Base-by-base conservation (phyloP, 2,797 vertebrate species). In the Leuciscus waleckii region DNA sequence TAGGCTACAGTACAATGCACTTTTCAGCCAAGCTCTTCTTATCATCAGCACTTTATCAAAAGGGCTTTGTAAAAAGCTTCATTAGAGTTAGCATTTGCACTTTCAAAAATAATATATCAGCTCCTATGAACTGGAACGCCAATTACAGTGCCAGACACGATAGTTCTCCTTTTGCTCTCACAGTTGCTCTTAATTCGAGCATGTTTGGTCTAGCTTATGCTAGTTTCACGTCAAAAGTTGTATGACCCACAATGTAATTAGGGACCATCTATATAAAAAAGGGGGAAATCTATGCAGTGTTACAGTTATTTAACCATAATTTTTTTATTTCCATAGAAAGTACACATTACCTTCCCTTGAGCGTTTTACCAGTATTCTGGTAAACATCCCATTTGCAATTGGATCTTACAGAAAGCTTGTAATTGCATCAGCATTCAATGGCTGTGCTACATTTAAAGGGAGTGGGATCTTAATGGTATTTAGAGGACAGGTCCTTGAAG, bases 311-410 rank as follows among this genome's bases (percentile, higher is more conserved):
- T 26, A 35, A 8, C 7, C 35, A 17, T 46, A 46, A 4, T 14
- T 4, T 14, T 4, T 46, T 46, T 46, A 46, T 46, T 46, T 46
- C 13, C 43, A 14, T 46, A 14, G 13, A 14, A 82, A 58, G 29
- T 19, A 37, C 37, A 32, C 37, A 32, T 8, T 69, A 89, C 87
- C 89, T 85, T 89, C 89, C 89, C 91, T 61, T 89, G 88, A 91
- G 90, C 93, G 92, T 94, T 92, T 93, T 56, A 29, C 49, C 23
- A 29, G 78, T 67, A 70, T 91, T 88, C 90, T 88, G 89, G 90
- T 92, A 90, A 93, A 92, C 91, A 71, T 86, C 89, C 87, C 89
- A 87, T 86, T 29, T 91, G 4, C 91, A 90, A 92, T 91, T 70
- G 87, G 89, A 90, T 67, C 86, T 89, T 91, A 93, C 88, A 37